phyloP scores from a whole-genome alignment of 2,113 vertebrate genomes.

The Eudyptes chrysolophus region DNA sequence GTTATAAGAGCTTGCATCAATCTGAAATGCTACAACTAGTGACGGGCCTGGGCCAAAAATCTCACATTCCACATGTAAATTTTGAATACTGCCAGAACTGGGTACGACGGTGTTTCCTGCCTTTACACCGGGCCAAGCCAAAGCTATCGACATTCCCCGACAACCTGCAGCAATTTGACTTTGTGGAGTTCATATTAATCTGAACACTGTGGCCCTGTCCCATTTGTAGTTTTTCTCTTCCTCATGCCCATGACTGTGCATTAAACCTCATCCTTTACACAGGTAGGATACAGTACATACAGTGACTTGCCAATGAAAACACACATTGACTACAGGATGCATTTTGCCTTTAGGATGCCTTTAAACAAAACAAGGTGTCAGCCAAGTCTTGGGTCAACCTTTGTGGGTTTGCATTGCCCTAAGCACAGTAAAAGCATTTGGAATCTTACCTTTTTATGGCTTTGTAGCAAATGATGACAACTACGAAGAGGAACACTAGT shows the following conservation, averaged over 20 bases:
- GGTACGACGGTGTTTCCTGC: background rate
- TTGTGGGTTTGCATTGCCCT: background rate
- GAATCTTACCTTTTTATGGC: constrained; percentile 93
- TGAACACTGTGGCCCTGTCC: background rate
- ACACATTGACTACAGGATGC: background rate
- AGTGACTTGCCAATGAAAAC: background rate
- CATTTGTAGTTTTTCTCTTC: background rate
- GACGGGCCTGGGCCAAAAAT: background rate
- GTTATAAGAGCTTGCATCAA: background rate
- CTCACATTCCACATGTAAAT: background rate
- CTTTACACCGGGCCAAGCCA: background rate
- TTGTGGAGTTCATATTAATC: background rate
- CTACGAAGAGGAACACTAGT: constrained; percentile 87
- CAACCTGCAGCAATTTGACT: background rate
- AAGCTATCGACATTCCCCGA: background rate
- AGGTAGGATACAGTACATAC: background rate
- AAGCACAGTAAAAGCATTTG: background rate
- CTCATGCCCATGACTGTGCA: background rate
- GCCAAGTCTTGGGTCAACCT: background rate
- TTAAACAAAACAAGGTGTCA: background rate
- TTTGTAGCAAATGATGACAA: constrained; percentile 98
- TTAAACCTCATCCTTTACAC: background rate
- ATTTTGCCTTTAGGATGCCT: background rate
- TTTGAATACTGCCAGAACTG: background rate
- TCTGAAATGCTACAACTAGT: background rate